Conservation (phyloP, 2,888 invertebrate species). For the Hylaea fasciaria region DNA sequence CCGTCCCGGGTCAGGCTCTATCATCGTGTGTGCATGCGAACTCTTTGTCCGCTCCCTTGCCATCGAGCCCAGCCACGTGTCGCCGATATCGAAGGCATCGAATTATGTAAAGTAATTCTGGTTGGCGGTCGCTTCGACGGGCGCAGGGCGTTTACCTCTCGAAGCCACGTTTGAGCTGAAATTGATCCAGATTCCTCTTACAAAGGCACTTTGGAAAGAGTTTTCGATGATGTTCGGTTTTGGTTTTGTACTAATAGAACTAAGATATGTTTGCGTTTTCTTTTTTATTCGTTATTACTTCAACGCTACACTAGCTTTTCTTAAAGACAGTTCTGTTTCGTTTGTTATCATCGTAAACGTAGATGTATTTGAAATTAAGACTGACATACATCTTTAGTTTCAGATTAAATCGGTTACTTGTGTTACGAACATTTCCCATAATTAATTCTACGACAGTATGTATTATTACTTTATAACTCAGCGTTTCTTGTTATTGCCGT, state of each 20-base stretch:
- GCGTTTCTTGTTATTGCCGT: slow-evolving; percentile 13
- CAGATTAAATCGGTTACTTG: not conserved
- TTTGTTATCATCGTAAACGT: no score
- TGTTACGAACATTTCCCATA: no score
- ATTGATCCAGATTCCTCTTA: slow-evolving; percentile 50
- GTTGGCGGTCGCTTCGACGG: slow-evolving; percentile 46
- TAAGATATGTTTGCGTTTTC: not conserved
- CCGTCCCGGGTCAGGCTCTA: slow-evolving; percentile 2
- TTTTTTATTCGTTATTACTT: not conserved
- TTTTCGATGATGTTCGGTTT: slow-evolving; percentile 1
- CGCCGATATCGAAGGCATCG: slow-evolving; percentile 48
- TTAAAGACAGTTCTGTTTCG: no score
- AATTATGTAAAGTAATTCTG: slow-evolving; percentile 65
- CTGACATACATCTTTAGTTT: not conserved
- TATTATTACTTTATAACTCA: not conserved
- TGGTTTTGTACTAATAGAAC: no score
- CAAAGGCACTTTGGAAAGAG: slow-evolving; percentile 23
- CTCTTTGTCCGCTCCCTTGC: slow-evolving; percentile 21
- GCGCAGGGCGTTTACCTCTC: slow-evolving; percentile 59
- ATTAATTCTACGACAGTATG: no score
- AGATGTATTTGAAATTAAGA: no score
- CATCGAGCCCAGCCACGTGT: slow-evolving; percentile 25
- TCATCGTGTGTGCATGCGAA: slow-evolving; percentile 14
- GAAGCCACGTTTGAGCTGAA: slow-evolving; percentile 51
- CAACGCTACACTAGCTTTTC: not conserved